A percentile compares a stretch with the other conserved stretches of the same genome.
phyloP scores from a whole-genome alignment of 2,797 vertebrate genomes.

The Garrulus glandarius region DNA sequence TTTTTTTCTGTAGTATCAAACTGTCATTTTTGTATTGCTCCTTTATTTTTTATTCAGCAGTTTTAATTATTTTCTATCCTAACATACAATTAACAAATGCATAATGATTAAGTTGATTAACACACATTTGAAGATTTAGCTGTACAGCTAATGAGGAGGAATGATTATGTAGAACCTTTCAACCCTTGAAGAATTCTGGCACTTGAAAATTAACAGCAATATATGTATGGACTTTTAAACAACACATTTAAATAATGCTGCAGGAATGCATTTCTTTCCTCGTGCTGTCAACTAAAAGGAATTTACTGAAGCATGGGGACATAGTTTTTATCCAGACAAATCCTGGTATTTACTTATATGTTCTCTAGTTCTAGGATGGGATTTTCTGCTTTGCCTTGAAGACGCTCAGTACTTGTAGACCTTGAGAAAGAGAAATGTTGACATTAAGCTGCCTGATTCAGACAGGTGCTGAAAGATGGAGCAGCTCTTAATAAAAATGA shows the following conservation, averaged over 20 bases:
- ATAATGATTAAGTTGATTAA: conserved; percentile 68
- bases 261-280: conserved; percentile 1
- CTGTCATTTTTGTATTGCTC: conserved; percentile 21
- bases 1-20: not conserved
- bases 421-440: not conserved
- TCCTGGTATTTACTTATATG: not conserved
- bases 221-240: conserved; percentile 18
- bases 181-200: conserved; percentile 55
- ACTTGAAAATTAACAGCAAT: conserved; percentile 53
- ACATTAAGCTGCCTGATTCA: not conserved
- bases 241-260: conserved; percentile 39
- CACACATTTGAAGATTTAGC: conserved; percentile 61
- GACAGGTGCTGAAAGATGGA: not conserved
- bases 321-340: not conserved
- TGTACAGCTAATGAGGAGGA: conserved; percentile 58
- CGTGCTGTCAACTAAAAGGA: not conserved
- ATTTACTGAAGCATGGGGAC: conserved; percentile 16
- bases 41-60: conserved; percentile 54
- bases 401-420: not conserved
- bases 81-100: conserved; percentile 64
- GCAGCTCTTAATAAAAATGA: not conserved
- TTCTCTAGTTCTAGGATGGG: not conserved
- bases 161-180: conserved; percentile 59
- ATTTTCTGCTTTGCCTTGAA: not conserved
- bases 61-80: conserved; percentile 65